Evolutionary conservation across 2,113 vertebrate genomes (phyloP).

Genomic region (Vidua chalybeata): DNA sequence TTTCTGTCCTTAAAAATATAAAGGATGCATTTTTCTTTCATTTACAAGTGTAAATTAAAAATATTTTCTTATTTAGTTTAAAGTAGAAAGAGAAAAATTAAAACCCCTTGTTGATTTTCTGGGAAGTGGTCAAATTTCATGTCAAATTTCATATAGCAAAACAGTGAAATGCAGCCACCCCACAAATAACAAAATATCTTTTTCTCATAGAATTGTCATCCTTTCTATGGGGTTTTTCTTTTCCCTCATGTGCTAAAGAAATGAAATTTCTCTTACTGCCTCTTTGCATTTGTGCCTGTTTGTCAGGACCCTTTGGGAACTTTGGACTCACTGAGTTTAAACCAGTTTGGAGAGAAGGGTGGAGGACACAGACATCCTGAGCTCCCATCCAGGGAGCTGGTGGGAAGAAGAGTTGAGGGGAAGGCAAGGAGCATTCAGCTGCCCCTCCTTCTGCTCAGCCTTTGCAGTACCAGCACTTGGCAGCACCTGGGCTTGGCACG

Average conservation of each 20-base stretch:
- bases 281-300: background rate
- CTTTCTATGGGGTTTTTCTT: background rate
- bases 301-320: background rate
- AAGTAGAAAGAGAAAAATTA: background rate
- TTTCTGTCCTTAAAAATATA: background rate
- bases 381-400: fast-evolving
- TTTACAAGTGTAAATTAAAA: background rate
- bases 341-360: background rate
- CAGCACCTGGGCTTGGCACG: background rate
- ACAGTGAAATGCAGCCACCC: background rate
- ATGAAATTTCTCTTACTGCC: background rate
- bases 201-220: background rate
- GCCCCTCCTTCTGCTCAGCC: background rate
- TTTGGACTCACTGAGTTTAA: background rate
- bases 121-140: background rate
- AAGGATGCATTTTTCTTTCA: background rate
- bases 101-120: background rate
- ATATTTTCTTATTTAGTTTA: background rate
- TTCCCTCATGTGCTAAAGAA: background rate
- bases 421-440: background rate
- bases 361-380: background rate
- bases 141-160: background rate
- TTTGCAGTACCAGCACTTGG: background rate
- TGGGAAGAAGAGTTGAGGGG: background rate
- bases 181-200: background rate